Conservation (phyloP, 2,113 vertebrate genomes). For the Butorides virescens region DNA sequence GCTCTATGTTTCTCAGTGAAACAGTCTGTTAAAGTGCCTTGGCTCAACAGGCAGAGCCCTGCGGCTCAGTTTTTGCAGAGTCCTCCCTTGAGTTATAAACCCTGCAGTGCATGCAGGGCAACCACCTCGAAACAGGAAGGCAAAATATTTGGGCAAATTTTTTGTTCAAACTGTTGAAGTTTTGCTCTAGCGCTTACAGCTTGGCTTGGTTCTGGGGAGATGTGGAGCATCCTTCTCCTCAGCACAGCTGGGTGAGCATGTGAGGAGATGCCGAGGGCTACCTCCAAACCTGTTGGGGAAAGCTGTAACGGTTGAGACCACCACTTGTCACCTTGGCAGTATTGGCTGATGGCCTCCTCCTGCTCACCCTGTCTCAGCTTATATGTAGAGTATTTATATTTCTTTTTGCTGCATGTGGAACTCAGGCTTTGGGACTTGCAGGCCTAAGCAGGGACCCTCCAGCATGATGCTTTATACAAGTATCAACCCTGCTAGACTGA, state of each 20-base stretch:
- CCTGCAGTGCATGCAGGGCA: not conserved
- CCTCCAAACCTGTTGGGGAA: not conserved
- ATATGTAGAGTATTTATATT: not conserved
- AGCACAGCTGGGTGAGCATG: not conserved
- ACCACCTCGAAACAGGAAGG: not conserved
- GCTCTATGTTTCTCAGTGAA: not conserved
- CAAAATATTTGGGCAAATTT: not conserved
- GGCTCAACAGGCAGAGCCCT: not conserved
- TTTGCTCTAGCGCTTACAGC: not conserved
- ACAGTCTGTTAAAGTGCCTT: not conserved
- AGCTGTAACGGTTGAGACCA: not conserved
- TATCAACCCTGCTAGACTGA: not conserved
- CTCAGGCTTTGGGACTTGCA: not conserved
- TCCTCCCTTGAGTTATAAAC: not conserved
- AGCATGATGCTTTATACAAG: not conserved
- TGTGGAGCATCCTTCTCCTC: not conserved
- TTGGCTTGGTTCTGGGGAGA: fast-evolving
- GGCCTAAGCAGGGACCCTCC: not conserved
- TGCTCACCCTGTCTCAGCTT: not conserved
- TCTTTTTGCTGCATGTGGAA: not conserved
- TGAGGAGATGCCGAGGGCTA: not conserved
- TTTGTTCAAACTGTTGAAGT: not conserved
- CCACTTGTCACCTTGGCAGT: fast-evolving
- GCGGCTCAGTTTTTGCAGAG: not conserved
- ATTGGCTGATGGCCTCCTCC: not conserved